Evolutionary conservation across 2,888 invertebrate genomes (phyloP).

Genomic region (Pimpla rufipes): DNA sequence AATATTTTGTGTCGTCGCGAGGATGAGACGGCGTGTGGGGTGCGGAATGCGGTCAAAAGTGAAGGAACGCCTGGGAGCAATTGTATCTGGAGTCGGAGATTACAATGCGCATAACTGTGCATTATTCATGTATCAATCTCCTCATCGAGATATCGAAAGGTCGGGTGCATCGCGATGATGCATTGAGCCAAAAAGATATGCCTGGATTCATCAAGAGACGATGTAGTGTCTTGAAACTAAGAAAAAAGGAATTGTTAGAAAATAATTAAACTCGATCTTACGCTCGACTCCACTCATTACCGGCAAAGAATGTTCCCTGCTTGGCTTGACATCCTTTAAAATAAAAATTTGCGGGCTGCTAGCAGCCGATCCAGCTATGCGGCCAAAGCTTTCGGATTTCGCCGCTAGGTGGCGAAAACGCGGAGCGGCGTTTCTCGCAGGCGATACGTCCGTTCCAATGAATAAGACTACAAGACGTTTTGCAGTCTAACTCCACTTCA

Average conservation of each 20-base stretch:
- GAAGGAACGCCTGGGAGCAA: slow-evolving; percentile 53
- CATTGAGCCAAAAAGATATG: neutral
- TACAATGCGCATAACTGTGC: slow-evolving; percentile 12
- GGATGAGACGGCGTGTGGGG: slow-evolving; percentile 43
- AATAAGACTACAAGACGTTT: neutral
- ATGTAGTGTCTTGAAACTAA: no score
- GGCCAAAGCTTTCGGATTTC: no score
- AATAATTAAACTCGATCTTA: neutral
- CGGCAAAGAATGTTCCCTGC: no score
- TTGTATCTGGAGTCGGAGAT: slow-evolving; percentile 33
- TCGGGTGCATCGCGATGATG: slow-evolving; percentile 18
- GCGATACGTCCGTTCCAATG: neutral
- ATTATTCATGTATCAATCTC: neutral
- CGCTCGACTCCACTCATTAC: no score
- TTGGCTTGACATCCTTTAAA: neutral
- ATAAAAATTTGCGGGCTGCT: no score
- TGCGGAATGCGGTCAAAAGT: slow-evolving; percentile 59
- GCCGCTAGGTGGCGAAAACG: neutral
- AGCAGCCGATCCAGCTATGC: no score
- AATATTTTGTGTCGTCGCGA: slow-evolving; percentile 43
- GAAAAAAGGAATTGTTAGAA: neutral
- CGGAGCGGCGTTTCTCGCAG: neutral
- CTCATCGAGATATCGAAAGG: neutral
- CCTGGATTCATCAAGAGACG: neutral
- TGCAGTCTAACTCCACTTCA: neutral